Evolutionary conservation across 2,113 vertebrate species (phyloP).

Genomic region (Verasper variegatus): DNA sequence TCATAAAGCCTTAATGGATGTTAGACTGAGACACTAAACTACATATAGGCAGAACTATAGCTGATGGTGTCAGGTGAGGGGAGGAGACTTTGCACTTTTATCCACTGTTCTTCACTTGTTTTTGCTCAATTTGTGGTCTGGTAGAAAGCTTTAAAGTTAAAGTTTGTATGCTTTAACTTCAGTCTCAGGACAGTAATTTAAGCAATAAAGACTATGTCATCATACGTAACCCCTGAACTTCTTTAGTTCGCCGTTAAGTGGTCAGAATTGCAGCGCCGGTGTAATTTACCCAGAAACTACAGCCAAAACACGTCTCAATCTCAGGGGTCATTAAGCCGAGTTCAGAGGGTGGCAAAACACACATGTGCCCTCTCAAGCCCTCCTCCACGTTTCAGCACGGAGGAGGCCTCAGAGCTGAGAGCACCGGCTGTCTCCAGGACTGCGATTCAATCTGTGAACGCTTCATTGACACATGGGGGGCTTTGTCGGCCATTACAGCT

Average conservation of each 20-base stretch:
- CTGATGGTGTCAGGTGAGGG: conserved; percentile 37
- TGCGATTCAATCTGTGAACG: conserved; percentile 76
- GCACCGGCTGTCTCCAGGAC: conserved; percentile 57
- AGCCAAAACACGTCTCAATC: conserved; percentile 71
- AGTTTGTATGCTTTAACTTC: conserved; percentile 21
- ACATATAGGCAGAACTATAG: not conserved
- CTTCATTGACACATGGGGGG: conserved; percentile 69
- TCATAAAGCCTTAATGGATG: not conserved
- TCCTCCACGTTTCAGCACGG: conserved; percentile 30
- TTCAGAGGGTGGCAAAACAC: conserved; percentile 78
- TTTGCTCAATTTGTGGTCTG: conserved; percentile 26
- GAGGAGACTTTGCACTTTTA: conserved; percentile 7
- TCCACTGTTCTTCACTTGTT: conserved; percentile 20
- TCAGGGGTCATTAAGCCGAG: conserved; percentile 74
- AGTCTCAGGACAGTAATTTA: conserved; percentile 59
- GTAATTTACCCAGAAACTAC: conserved; percentile 68
- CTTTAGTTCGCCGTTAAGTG: conserved; percentile 70
- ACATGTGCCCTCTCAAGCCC: conserved; percentile 71
- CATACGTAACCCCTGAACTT: conserved; percentile 66
- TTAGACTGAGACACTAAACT: not conserved
- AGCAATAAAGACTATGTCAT: conserved; percentile 68
- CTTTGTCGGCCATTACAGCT: conserved; percentile 72
- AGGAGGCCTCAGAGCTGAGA: conserved; percentile 33
- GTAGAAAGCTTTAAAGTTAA: not conserved
- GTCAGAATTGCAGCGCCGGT: conserved; percentile 66